Evolutionary conservation across 1,140 invertebrate species (phyloP).

Genomic region (Zaprionus inermis): DNA sequence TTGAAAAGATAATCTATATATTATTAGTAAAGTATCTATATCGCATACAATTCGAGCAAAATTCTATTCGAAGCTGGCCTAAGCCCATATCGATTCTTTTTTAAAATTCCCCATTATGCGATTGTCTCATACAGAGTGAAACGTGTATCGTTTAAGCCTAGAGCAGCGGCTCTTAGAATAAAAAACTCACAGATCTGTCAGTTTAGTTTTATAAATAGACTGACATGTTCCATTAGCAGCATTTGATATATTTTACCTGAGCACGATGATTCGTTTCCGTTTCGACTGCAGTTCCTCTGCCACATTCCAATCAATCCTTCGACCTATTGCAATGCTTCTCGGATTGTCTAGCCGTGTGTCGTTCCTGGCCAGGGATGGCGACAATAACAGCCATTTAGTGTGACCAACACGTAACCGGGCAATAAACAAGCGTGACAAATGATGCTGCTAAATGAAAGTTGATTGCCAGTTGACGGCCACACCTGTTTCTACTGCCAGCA

Average conservation of each 20-base stretch:
- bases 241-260: background rate
- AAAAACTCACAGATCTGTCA: background rate
- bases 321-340: constrained; percentile 3
- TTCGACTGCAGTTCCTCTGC: background rate
- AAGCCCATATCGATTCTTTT: no score
- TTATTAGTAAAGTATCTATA: no score
- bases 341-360: background rate
- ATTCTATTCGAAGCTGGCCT: no score
- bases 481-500: constrained; percentile 56
- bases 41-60: no score
- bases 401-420: constrained; percentile 78
- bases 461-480: constrained; percentile 80
- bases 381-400: constrained; percentile 80
- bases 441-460: constrained; percentile 82
- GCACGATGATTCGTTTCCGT: background rate
- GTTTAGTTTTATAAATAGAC: background rate
- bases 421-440: constrained; percentile 82
- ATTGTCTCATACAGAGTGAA: no score
- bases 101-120: no score
- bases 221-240: constrained; percentile 3
- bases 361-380: constrained; percentile 9
- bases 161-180: no score
- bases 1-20: no score
- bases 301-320: constrained; percentile 24
- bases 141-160: no score